These are phyloP conservation scores for Cyrtodaria siliqua DNA, from an alignment of 2,888 invertebrate genomes.

Conservation along the genomic window DNA sequence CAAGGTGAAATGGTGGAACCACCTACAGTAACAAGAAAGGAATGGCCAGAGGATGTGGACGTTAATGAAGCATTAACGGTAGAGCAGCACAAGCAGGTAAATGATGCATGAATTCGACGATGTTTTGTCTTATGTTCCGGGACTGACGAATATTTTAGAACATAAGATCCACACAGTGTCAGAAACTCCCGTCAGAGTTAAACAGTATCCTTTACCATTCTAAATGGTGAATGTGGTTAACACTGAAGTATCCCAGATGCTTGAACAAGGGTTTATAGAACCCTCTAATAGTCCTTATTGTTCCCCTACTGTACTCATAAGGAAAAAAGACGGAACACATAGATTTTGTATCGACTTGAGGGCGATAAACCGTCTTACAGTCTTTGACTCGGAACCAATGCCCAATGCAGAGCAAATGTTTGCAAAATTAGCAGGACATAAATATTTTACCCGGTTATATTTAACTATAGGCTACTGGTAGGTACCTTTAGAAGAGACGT, in stretches of 20 bases:
- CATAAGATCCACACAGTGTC: slow-evolving; percentile 36
- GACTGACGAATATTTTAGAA: slow-evolving; percentile 23
- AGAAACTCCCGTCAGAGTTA: slow-evolving; percentile 33
- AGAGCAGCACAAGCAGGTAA: no score
- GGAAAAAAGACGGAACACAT: slow-evolving; percentile 51
- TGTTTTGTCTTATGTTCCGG: slow-evolving; percentile 31
- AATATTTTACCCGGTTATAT: slow-evolving; percentile 54
- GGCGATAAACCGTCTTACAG: slow-evolving; percentile 53
- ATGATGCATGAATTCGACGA: no score
- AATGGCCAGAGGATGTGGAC: no score
- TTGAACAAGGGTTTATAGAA: slow-evolving; percentile 54
- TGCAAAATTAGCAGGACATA: slow-evolving; percentile 42
- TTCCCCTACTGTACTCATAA: slow-evolving; percentile 57
- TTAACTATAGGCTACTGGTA: slow-evolving; percentile 65
- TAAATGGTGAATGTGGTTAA: slow-evolving; percentile 30
- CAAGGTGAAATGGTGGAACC: neutral
- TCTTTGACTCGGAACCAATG: slow-evolving; percentile 68
- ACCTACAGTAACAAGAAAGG: no score
- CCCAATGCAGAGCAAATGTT: slow-evolving; percentile 62
- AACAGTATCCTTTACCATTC: slow-evolving; percentile 52
- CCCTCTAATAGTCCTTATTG: slow-evolving; percentile 56
- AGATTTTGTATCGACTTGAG: slow-evolving; percentile 67
- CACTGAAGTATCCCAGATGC: slow-evolving; percentile 53
- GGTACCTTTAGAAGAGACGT: slow-evolving; percentile 27
- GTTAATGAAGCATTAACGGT: no score